phyloP scores from a whole-genome alignment of 1,140 invertebrate species.

The Halictus rubicundus region DNA sequence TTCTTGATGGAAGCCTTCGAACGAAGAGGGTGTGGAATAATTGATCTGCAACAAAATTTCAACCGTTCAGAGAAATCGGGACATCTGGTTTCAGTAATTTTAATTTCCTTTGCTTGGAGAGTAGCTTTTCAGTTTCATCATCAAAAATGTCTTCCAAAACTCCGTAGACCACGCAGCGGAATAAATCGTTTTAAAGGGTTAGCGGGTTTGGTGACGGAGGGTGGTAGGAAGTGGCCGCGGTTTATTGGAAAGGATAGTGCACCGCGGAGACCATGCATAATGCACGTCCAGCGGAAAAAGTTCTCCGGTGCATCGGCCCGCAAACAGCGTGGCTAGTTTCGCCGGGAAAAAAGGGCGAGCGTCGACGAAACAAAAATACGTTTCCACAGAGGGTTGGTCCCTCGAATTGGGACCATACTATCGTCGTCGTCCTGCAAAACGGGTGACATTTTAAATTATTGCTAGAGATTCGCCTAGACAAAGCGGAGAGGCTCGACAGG shows the following conservation, averaged over 20 bases:
- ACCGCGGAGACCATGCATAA: not conserved
- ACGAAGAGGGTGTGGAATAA: too few species aligned
- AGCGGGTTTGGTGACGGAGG: conserved; percentile 1
- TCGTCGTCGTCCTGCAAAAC: not conserved
- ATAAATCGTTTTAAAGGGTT: conserved; percentile 27
- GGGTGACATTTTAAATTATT: not conserved
- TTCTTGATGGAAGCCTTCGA: too few species aligned
- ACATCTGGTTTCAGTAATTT: too few species aligned
- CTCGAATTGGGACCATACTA: not conserved
- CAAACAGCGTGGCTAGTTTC: too few species aligned
- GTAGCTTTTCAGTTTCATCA: too few species aligned
- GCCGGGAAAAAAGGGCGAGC: not conserved
- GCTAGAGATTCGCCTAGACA: not conserved
- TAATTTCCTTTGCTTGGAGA: too few species aligned
- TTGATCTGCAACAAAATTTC: too few species aligned
- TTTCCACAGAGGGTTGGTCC: too few species aligned
- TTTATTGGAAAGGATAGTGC: conserved; percentile 13
- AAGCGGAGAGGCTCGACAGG: not conserved
- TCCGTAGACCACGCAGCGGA: not conserved
- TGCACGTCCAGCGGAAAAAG: not conserved
- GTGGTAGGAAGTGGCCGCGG: not conserved
- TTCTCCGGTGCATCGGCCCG: not conserved
- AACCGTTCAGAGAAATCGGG: too few species aligned
- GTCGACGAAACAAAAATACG: not conserved
- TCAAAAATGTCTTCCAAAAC: not conserved